phyloP scores from a whole-genome alignment of 2,113 vertebrate species.

The Oncorhynchus mykiss region DNA sequence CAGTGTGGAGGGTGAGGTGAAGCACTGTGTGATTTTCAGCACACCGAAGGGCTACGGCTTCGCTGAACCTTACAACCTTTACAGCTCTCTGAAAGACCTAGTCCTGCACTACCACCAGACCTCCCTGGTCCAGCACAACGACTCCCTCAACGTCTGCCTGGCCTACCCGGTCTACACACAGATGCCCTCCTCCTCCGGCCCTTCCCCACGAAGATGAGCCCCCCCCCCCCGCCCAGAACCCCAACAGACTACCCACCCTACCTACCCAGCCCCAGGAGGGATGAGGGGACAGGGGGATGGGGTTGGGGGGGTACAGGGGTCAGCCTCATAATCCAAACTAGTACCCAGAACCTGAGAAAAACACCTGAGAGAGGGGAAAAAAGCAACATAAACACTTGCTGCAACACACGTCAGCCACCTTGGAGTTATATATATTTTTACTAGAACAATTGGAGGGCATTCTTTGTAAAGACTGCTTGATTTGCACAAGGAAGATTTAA shows the following conservation, averaged over 20 bases:
- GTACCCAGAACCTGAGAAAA: conserved; percentile 23
- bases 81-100: conserved; percentile 93
- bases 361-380: conserved; percentile 37
- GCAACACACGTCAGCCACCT: conserved; percentile 73
- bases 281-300: background rate
- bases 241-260: background rate
- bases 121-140: conserved; percentile 96
- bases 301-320: background rate
- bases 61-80: conserved; percentile 95
- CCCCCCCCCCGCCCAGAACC: conserved; percentile 26
- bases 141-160: conserved; percentile 94
- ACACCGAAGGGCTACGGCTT: conserved; percentile 93
- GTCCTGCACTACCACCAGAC: conserved; percentile 97
- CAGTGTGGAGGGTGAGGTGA: conserved; percentile 93
- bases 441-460: conserved; percentile 87
- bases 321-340: background rate
- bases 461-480: conserved; percentile 99
- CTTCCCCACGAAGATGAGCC: conserved; percentile 85
- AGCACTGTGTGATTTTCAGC: conserved; percentile 98
- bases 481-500: conserved; percentile 98
- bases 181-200: conserved; percentile 74
- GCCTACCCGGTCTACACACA: conserved; percentile 93
- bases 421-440: conserved; percentile 79
- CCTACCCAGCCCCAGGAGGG: background rate
- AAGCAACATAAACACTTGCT: conserved; percentile 61